Percentiles rank a stretch among this genome's conserved stretches.
Conservation (phyloP, 2,888 invertebrate genomes). For the Hemithea aestivaria region DNA sequence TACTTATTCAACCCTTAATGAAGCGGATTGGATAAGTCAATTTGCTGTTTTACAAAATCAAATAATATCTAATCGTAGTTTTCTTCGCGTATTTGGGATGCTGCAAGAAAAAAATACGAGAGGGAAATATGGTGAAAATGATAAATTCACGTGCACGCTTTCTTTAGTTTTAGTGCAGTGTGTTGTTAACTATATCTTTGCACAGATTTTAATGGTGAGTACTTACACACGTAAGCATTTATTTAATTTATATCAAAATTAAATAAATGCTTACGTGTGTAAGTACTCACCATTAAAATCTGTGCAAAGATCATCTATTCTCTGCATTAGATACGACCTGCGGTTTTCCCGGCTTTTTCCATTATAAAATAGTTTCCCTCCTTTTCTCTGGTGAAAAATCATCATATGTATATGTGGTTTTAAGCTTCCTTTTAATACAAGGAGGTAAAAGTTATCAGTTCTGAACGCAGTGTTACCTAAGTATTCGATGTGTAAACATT, state of each 20-base stretch:
- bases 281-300: conserved; percentile 68
- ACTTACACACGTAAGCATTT: neutral
- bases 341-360: too few species aligned
- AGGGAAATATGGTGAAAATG: conserved; percentile 88
- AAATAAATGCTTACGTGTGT: conserved; percentile 1
- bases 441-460: too few species aligned
- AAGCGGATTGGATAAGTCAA: too few species aligned
- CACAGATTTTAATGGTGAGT: conserved; percentile 81
- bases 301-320: conserved; percentile 92
- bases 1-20: too few species aligned
- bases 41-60: too few species aligned
- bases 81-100: conserved; percentile 95
- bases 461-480: too few species aligned
- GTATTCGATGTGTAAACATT: too few species aligned
- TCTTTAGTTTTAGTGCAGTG: conserved; percentile 94
- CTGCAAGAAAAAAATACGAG: conserved; percentile 97
- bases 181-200: conserved; percentile 91
- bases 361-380: too few species aligned
- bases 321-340: too few species aligned
- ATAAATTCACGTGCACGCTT: conserved; percentile 92
- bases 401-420: too few species aligned
- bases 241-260: conserved; percentile 36
- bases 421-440: too few species aligned
- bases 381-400: too few species aligned
- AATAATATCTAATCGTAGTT: conserved; percentile 95